Evolutionary conservation across 2,888 invertebrate species (phyloP).

Genomic region (Uropetala carovei): DNA sequence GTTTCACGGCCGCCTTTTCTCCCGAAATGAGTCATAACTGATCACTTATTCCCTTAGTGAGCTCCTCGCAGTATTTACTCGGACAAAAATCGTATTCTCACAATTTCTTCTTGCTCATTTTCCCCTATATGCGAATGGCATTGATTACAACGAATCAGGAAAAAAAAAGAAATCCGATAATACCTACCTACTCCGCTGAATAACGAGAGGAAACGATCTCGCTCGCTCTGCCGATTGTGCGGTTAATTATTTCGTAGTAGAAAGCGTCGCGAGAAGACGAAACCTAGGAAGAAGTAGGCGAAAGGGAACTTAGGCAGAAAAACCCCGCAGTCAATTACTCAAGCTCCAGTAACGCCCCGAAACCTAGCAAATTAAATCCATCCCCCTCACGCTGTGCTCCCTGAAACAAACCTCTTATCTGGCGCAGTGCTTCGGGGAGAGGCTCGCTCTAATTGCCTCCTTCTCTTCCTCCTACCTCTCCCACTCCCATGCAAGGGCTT

Average conservation of each 20-base stretch:
- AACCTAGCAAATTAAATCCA: neutral
- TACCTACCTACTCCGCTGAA: too few species aligned
- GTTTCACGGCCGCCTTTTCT: too few species aligned
- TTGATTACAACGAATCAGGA: too few species aligned
- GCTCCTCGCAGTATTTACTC: too few species aligned
- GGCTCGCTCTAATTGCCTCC: neutral
- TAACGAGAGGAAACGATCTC: too few species aligned
- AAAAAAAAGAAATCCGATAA: too few species aligned
- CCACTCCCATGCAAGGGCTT: neutral
- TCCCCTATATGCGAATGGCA: too few species aligned
- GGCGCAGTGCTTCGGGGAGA: neutral
- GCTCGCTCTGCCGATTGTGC: neutral
- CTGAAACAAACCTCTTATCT: neutral
- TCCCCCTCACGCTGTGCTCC: neutral
- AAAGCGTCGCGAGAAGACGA: neutral
- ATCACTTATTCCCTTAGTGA: too few species aligned
- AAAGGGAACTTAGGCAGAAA: too few species aligned
- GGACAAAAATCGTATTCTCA: too few species aligned
- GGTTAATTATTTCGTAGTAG: neutral
- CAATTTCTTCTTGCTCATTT: too few species aligned
- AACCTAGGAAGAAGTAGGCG: neutral
- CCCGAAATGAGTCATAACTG: too few species aligned
- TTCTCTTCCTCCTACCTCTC: neutral
- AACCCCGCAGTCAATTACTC: neutral
- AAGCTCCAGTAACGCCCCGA: neutral